Evolutionary conservation across 2,113 vertebrate species (phyloP).

Genomic region (Cardinalis cardinalis): DNA sequence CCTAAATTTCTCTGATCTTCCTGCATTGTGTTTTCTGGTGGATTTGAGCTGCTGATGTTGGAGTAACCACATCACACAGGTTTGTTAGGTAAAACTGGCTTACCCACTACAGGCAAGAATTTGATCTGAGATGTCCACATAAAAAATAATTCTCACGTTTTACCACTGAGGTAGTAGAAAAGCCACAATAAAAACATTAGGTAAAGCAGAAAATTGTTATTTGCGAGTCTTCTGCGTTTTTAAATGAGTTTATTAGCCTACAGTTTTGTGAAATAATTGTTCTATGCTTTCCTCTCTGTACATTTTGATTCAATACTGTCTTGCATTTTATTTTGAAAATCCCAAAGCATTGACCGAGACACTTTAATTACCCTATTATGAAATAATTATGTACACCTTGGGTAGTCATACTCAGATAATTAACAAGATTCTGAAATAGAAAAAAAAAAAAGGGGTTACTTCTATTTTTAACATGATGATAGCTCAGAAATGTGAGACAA

Average conservation of each 20-base stretch:
- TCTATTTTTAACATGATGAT: constrained; percentile 40
- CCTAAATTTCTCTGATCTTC: neutral
- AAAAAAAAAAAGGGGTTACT: constrained; percentile 36
- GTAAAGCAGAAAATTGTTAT: neutral
- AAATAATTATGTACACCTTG: constrained; percentile 43
- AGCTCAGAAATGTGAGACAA: constrained; percentile 9
- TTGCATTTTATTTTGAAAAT: constrained; percentile 58
- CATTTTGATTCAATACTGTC: neutral
- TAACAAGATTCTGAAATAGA: constrained; percentile 53
- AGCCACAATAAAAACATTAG: neutral
- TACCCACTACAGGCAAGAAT: neutral
- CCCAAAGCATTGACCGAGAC: constrained; percentile 31
- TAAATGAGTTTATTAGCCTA: neutral
- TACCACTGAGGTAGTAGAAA: neutral
- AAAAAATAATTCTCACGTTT: neutral
- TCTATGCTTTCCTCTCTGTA: constrained; percentile 22
- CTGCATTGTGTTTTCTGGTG: neutral
- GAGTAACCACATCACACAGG: neutral
- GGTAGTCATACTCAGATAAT: constrained; percentile 55
- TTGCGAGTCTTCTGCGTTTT: neutral
- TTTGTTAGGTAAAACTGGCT: neutral
- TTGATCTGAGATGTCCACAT: neutral
- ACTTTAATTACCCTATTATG: constrained; percentile 62
- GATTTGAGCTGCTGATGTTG: neutral
- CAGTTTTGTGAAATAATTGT: neutral